These are phyloP conservation scores for Rhopalosiphum maidis DNA, from an alignment of 1,140 invertebrate genomes.

Conservation along the genomic window DNA sequence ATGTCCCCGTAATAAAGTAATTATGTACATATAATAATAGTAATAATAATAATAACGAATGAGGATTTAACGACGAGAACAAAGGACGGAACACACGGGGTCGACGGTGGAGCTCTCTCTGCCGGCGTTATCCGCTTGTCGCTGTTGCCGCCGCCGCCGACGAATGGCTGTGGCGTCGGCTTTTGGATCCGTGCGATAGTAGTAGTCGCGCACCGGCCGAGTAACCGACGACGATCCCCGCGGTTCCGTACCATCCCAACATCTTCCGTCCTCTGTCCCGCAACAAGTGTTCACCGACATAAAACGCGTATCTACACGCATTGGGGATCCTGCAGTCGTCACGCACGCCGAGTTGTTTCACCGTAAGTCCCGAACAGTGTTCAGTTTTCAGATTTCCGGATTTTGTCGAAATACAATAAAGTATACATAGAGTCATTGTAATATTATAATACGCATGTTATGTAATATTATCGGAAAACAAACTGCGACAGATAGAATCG, in stretches of 20 bases:
- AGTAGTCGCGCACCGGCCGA: conserved; percentile 44
- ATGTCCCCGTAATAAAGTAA: conserved; percentile 9
- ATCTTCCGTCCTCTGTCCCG: neutral
- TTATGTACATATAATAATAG: conserved; percentile 3
- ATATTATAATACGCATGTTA: neutral
- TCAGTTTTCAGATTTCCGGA: neutral
- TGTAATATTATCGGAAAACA: too few species aligned
- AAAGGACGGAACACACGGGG: conserved; percentile 31
- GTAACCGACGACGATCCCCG: conserved; percentile 39
- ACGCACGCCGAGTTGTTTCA: conserved; percentile 14
- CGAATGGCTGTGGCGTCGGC: conserved; percentile 27
- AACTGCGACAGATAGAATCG: neutral
- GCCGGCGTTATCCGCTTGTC: conserved; percentile 35
- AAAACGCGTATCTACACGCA: conserved; percentile 1
- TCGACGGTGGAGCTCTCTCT: conserved; percentile 37
- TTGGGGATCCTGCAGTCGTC: neutral
- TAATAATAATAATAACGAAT: conserved; percentile 38
- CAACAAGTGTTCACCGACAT: conserved; percentile 39
- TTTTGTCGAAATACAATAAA: neutral
- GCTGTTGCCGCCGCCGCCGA: neutral
- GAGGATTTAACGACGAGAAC: conserved; percentile 44
- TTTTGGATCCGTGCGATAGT: conserved; percentile 29
- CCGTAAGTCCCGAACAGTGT: conserved; percentile 31
- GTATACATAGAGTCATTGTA: neutral
- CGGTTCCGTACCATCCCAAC: neutral